Base-by-base conservation (phyloP, 2,888 invertebrate genomes). In the Pantelozetes paolii region DNA sequence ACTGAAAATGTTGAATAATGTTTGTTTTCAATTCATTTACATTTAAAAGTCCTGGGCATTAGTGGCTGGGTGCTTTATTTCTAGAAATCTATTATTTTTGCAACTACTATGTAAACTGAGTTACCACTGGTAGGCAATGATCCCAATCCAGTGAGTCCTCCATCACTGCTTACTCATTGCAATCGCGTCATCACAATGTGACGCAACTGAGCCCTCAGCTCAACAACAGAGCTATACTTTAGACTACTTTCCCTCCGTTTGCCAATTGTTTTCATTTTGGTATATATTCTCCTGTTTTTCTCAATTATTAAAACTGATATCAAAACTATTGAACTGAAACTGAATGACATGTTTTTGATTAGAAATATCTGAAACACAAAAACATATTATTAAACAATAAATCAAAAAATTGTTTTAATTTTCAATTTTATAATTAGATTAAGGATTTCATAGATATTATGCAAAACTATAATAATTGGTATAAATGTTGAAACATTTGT, bases 151-250 rank as follows among this genome's bases (percentile, higher is more conserved):
- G 2, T 30, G 30, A 59, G 30, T 59, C 59, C 59, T 59, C 59
- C 59, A 59, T 59, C 59, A 59, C 59, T 30, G 59, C 28, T 59
- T 59, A 59, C 59, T 59, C 59, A 59, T 59, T 18, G 15, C 32
- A 15, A 28, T 59, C 59, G 54, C 59, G 59, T 59, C 59, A 59
- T 59, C 59, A 59, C 59, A 59, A 59, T 32, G 59, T 59, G 59
- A 59, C 59, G 59, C 59, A 59, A 59, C 59, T 59, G n/a, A 30
- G 18, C 30, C 59, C 28, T 45, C 1, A 54, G 2, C 6, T 9
- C 45, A 9, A 36, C 36, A 11, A 45, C 28, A 9, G 5, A 9
- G 15, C 54, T 54, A 13, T 23, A 26, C 28, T 54, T 13, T 23
- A 54, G 2, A 50, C 20, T 23, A 8, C 54, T 28, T 28, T 23